Base-by-base conservation (phyloP, 2,113 vertebrate species). In the Callithrix jacchus region DNA sequence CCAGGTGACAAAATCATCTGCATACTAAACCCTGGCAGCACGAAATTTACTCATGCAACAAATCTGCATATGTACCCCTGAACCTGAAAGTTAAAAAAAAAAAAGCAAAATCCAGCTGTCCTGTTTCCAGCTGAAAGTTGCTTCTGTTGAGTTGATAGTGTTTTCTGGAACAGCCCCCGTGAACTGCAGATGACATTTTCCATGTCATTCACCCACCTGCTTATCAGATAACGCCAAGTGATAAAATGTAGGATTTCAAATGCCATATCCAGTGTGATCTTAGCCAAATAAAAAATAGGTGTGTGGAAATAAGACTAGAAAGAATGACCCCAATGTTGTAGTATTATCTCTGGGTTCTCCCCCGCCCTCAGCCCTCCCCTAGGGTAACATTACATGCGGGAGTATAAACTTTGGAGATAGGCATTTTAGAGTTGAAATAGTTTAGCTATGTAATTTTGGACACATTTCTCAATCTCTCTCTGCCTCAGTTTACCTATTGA, bases 211-310 rank as follows among this genome's bases (percentile, higher is more conserved):
- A 45, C 35, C 45, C 14, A 23, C 14, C 37, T n/a, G 68, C 35
- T 27, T 1, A 0, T 47, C 52, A n/a, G 14, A 83, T 10, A 20
- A n/a, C 1, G 45, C 45, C 56, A 20, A 23, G 8, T 23, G 42
- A 66, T 47, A 45, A 61, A 32, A 94, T 13, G 83, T 9, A 37
- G 30, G 49, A 40, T 32, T 87, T 3, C 2, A 3, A 37, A 91
- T 2, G 35, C 73, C 6, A 64, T 8, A 9, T 2, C 27, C 7
- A 21, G 3, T 83, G 54, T 35, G 17, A n/a, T 5, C 0, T 0
- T 27, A 40, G 25, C 1, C 3, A 42, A 49, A 56, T 23, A 42
- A 81, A 54, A 54, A 56, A 30, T 12, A 21, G 3, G 6, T 2
- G 8, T 30, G 12, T 58, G n/a, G 64, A 52, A 66, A 32, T 23